These are phyloP conservation scores for Nomada lathburiana DNA, from an alignment of 2,888 invertebrate species.

Conservation along the genomic window DNA sequence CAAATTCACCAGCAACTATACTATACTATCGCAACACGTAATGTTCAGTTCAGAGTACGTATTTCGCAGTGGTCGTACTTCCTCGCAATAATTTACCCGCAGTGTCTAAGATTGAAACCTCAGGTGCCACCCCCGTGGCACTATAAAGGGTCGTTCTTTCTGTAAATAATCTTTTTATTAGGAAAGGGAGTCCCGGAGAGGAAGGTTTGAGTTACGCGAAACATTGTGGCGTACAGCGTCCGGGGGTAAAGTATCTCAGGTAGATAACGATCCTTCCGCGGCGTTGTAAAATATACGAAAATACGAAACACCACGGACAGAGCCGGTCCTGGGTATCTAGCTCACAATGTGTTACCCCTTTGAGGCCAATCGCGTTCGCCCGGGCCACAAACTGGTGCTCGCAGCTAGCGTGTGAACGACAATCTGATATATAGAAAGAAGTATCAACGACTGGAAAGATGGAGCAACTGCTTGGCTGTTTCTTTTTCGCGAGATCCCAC, in stretches of 20 bases:
- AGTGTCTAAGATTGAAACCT: slow-evolving; percentile 6
- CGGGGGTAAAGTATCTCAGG: slow-evolving; percentile 19
- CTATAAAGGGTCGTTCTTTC: slow-evolving; percentile 7
- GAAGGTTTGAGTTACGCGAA: slow-evolving; percentile 31
- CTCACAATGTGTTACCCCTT: slow-evolving; percentile 23
- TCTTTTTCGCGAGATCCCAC: slow-evolving; percentile 26
- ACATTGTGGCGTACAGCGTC: neutral
- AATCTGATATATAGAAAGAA: slow-evolving; percentile 17
- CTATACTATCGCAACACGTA: neutral
- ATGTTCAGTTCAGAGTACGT: neutral
- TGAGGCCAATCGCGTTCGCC: slow-evolving; percentile 18
- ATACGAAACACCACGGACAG: slow-evolving; percentile 17
- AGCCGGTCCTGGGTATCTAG: slow-evolving; percentile 8
- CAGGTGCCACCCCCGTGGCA: neutral
- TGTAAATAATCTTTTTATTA: slow-evolving; percentile 31
- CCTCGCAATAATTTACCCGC: neutral
- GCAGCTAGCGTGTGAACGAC: slow-evolving; percentile 25
- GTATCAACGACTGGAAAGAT: slow-evolving; percentile 19
- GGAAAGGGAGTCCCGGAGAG: neutral
- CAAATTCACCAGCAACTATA: too few species aligned
- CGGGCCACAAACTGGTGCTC: slow-evolving; percentile 5
- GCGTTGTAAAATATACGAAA: slow-evolving; percentile 32
- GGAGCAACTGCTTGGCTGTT: slow-evolving; percentile 14
- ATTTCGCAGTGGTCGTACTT: neutral
- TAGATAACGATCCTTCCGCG: slow-evolving; percentile 29